Evolutionary conservation across 2,888 invertebrate genomes (phyloP).

Genomic region (Nebria salina): DNA sequence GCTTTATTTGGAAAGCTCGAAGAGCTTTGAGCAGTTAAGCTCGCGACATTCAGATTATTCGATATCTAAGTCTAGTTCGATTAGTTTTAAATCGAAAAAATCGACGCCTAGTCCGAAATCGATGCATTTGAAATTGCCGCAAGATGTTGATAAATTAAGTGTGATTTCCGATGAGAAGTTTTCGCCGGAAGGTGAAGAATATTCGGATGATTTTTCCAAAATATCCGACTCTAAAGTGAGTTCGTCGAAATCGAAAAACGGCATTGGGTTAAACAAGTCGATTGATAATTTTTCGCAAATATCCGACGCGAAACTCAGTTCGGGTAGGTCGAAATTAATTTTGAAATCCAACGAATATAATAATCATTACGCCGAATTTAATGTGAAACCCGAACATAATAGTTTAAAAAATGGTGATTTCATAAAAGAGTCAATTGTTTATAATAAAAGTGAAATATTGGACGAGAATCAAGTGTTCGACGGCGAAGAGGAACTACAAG

Average conservation of each 20-base stretch:
- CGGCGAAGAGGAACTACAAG: conserved; percentile 19
- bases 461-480: conserved; percentile 21
- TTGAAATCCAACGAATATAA: neutral
- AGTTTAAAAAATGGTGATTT: neutral
- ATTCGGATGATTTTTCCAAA: neutral
- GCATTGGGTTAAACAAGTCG: neutral
- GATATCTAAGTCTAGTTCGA: conserved; percentile 40
- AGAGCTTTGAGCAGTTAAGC: conserved; percentile 62
- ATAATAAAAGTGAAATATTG: neutral
- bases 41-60: conserved; percentile 56
- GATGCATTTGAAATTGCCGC: conserved; percentile 28
- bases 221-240: neutral
- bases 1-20: conserved; percentile 63
- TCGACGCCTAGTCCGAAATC: conserved; percentile 39
- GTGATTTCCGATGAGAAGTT: conserved; percentile 28
- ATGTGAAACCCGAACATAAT: neutral
- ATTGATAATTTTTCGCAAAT: neutral
- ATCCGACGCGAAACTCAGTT: neutral
- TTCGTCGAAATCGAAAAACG: neutral
- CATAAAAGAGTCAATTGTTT: neutral
- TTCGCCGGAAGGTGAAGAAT: neutral
- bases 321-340: neutral
- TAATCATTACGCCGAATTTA: too few relatives aligned
- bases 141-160: conserved; percentile 37
- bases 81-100: conserved; percentile 45